Conservation (phyloP, 2,113 vertebrate genomes). For the Ictidomys tridecemlineatus region DNA sequence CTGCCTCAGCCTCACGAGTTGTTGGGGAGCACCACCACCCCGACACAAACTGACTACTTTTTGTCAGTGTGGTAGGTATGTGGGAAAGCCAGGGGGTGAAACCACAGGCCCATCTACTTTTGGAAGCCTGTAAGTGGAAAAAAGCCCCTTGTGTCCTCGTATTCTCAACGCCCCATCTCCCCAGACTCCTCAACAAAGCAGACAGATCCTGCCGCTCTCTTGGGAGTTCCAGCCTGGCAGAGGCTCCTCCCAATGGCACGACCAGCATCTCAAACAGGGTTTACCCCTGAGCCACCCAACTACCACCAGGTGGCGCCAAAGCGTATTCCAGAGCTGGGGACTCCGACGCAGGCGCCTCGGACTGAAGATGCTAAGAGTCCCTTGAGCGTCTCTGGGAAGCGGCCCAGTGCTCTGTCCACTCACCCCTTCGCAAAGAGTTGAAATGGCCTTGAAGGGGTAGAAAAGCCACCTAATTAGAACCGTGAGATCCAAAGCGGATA, state of each 20-base stretch:
- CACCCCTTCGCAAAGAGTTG: fast-evolving
- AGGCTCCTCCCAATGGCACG: too few relatives aligned
- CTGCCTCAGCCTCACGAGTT: too few relatives aligned
- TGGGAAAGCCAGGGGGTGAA: not conserved
- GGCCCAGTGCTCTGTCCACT: not conserved
- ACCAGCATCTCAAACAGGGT: fast-evolving
- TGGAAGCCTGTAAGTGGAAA: not conserved
- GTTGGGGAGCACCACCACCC: too few relatives aligned
- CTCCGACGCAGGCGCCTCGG: fast-evolving
- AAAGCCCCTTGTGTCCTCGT: not conserved
- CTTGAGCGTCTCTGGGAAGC: not conserved
- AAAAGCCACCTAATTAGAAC: not conserved
- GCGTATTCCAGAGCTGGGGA: not conserved
- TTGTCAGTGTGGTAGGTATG: not conserved
- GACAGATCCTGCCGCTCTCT: not conserved
- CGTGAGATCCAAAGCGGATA: not conserved
- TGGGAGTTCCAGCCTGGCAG: fast-evolving
- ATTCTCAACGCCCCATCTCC: not conserved
- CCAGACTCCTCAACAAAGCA: not conserved
- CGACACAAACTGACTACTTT: not conserved
- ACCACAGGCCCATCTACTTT: not conserved
- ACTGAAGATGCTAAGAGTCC: fast-evolving
- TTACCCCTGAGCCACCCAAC: fast-evolving
- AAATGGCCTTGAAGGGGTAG: not conserved
- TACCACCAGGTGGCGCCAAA: constrained; percentile 51